Conservation (phyloP, 2,797 vertebrate species). For the Ataeniobius toweri region DNA sequence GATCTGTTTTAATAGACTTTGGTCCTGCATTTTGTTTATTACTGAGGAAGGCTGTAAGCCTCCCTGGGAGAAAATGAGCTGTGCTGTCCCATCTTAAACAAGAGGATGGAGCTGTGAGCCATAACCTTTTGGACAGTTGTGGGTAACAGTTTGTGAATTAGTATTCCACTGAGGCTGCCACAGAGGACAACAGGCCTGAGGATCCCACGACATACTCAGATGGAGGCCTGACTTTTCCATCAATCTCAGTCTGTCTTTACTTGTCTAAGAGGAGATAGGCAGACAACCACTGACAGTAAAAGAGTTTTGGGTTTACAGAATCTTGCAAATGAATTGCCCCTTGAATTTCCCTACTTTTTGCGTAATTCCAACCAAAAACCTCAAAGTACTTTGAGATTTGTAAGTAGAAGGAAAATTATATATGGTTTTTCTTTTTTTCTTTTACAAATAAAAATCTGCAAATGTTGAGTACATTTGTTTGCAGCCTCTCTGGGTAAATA, state of each 20-base stretch:
- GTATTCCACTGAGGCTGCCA: slow-evolving; percentile 71
- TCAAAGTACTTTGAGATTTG: not conserved
- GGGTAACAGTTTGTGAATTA: slow-evolving; percentile 71
- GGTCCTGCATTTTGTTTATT: slow-evolving; percentile 60
- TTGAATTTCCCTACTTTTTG: no score
- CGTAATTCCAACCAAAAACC: not conserved
- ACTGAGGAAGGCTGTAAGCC: slow-evolving; percentile 53
- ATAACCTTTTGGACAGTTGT: slow-evolving; percentile 64
- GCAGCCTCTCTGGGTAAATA: not conserved
- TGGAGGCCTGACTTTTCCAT: slow-evolving; percentile 40
- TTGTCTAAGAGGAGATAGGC: slow-evolving; percentile 33
- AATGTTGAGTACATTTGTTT: not conserved
- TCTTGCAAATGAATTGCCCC: not conserved
- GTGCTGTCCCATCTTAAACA: slow-evolving; percentile 50
- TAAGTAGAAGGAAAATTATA: not conserved
- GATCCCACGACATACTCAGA: slow-evolving; percentile 52
- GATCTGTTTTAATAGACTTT: slow-evolving; percentile 42
- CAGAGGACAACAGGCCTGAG: slow-evolving; percentile 52
- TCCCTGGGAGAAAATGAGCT: slow-evolving; percentile 63
- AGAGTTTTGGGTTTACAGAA: not conserved
- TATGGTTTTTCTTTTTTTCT: not conserved
- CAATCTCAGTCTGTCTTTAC: not conserved
- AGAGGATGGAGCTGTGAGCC: slow-evolving; percentile 47
- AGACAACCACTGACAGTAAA: slow-evolving; percentile 5
- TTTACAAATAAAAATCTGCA: not conserved